phyloP scores from a whole-genome alignment of 1,140 invertebrate genomes.

The Penaeus vannamei region DNA sequence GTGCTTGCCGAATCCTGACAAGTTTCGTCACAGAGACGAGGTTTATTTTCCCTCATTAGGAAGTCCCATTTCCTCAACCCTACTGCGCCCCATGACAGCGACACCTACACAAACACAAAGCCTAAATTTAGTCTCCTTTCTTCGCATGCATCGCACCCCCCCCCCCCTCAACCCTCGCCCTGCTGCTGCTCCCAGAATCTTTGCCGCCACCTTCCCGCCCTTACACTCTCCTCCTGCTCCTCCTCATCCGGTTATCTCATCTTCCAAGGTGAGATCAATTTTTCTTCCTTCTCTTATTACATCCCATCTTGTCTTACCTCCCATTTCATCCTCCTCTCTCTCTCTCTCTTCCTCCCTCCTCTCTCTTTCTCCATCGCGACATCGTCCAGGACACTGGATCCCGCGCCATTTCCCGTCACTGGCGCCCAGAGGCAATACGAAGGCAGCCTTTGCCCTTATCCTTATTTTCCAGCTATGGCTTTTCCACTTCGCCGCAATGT shows the following conservation, averaged over 20 bases:
- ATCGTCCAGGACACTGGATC: too few relatives aligned
- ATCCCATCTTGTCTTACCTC: conserved; percentile 21
- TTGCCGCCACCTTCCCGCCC: background rate
- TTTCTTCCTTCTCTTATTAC: background rate
- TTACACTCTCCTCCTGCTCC: background rate
- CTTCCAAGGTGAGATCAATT: conserved; percentile 6
- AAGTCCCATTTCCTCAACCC: too few relatives aligned
- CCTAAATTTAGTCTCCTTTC: background rate
- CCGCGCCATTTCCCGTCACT: too few relatives aligned
- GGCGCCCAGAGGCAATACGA: too few relatives aligned
- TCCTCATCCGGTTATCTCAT: background rate
- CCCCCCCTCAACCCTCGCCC: background rate
- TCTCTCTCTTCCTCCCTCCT: background rate
- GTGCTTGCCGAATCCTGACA: too few relatives aligned
- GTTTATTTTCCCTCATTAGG: too few relatives aligned
- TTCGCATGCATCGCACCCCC: background rate
- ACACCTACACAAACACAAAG: too few relatives aligned
- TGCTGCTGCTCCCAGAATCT: background rate
- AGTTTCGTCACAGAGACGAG: too few relatives aligned
- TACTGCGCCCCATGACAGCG: too few relatives aligned
- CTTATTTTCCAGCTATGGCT: background rate
- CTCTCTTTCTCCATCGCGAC: background rate
- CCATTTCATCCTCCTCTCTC: conserved; percentile 12
- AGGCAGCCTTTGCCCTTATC: too few relatives aligned
- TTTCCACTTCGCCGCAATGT: background rate